These are phyloP conservation scores for Gymnopithys bicolor DNA, from an alignment of 2,797 vertebrate species.

Conservation along the genomic window DNA sequence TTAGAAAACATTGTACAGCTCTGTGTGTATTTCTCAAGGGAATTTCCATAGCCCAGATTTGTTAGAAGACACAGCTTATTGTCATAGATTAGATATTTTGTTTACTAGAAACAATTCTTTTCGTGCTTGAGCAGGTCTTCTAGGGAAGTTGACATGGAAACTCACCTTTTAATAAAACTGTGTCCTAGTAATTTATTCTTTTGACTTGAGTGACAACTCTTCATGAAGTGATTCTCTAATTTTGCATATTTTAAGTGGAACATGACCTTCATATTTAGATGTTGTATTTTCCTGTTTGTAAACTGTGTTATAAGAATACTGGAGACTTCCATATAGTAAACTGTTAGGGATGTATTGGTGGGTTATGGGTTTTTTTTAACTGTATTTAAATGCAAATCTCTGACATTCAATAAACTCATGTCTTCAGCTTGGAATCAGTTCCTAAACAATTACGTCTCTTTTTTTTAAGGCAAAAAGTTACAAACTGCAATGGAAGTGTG, in stretches of 20 bases:
- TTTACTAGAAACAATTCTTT: background rate
- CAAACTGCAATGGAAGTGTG: background rate
- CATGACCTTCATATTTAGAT: constrained; percentile 64
- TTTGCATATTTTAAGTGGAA: constrained; percentile 49
- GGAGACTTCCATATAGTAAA: background rate
- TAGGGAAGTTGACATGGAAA: background rate
- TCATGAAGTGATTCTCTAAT: constrained; percentile 58
- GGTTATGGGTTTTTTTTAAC: background rate
- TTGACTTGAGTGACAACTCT: constrained; percentile 7
- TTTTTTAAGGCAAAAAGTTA: background rate
- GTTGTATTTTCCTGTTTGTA: constrained; percentile 34
- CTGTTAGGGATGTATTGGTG: background rate
- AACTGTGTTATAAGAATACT: constrained; percentile 38
- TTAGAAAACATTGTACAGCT: background rate
- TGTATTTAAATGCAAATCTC: constrained; percentile 65
- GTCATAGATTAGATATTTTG: background rate
- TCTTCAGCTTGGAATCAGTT: constrained; percentile 32
- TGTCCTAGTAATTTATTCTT: constrained; percentile 12
- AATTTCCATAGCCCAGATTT: background rate
- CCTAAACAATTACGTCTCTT: background rate
- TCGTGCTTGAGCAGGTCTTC: background rate
- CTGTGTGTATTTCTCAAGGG: background rate
- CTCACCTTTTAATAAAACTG: background rate
- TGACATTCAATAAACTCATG: constrained; percentile 70
- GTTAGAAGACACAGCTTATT: background rate